Evolutionary conservation across 1,140 invertebrate species (phyloP), one percentile per base, ranked within the genome.

Genomic region (Antheraea mylitta): DNA sequence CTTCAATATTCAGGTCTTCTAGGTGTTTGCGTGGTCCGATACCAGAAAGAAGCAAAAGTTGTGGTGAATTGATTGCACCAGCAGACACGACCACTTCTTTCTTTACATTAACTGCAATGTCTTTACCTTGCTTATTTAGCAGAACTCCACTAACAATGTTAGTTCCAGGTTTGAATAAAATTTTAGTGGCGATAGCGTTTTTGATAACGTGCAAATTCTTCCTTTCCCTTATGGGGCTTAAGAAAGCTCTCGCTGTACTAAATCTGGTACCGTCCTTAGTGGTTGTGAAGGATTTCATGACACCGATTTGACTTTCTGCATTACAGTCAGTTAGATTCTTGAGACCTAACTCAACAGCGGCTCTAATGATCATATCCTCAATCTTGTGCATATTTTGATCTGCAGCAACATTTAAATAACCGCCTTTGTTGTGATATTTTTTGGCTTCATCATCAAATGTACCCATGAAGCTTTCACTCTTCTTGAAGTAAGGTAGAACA

Each of bases 391-490:
- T 19, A 93, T 90, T 94, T 94, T 95, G 0, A 94, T 94, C 0
- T 94, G 88, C 79, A 95, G 96, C 95, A 0, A 97, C 96, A 0
- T 96, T 96, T 7, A 97, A 80, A 76, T 96, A 96, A 0, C 97
- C 97, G 0, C 95, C 95, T 0, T 93, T 94, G 7, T 92, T 88
- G 76, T 97, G 97, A 73, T 97, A 97, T 0, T 76, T 72, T 61
- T 64, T 64, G 45, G 58, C 71, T 30, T 85, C 72, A 11, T 75
- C 70, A 3, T 72, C 73, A 13, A 75, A 58, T 13, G 85, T 95
- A 95, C 19, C 96, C 85, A 75, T 96, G 95, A 87, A 96, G 94
- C 90, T 87, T 85, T 93, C 92, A 58, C 88, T 90, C 83, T 92
- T 93, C 61, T 83, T 85, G 66, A 92, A 93, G 76, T 92, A 93